A percentile compares a stretch with the other conserved stretches of the same genome.
These are phyloP conservation scores for Austrofundulus limnaeus DNA, from an alignment of 2,113 vertebrate species.

Conservation along the genomic window DNA sequence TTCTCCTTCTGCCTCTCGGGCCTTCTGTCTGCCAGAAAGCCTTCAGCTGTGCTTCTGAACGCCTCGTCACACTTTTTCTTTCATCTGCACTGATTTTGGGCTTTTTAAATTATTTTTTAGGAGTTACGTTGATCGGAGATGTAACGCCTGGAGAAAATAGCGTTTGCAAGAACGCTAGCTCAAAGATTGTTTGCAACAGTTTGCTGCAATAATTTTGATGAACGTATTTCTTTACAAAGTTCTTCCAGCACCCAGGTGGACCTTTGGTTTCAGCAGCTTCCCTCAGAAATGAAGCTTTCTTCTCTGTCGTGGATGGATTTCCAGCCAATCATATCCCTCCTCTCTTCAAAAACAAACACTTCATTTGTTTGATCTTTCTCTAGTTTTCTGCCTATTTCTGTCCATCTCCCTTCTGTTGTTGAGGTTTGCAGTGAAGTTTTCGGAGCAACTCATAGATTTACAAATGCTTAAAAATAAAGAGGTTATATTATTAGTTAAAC, in stretches of 20 bases:
- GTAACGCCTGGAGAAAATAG: neutral
- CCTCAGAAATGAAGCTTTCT: conserved; percentile 39
- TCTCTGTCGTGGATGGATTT: conserved; percentile 20
- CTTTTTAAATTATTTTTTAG: no score
- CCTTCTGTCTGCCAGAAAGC: conserved; percentile 34
- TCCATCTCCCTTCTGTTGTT: conserved; percentile 12
- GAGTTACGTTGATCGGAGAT: conserved; percentile 4
- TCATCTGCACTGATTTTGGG: neutral
- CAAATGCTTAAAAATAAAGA: conserved; percentile 3
- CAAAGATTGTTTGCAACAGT: neutral
- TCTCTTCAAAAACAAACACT: conserved; percentile 31
- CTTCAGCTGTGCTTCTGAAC: neutral
- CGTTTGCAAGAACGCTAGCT: neutral
- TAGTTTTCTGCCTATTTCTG: conserved; percentile 15
- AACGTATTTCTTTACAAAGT: conserved; percentile 23
- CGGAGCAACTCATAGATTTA: no score
- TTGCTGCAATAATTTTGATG: neutral
- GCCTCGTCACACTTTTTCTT: conserved; percentile 16
- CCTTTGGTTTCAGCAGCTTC: conserved; percentile 19
- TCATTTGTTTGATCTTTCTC: conserved; percentile 26
- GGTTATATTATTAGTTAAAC: conserved; percentile 31
- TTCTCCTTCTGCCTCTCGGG: conserved; percentile 38
- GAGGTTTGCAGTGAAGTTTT: conserved; percentile 19
- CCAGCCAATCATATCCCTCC: conserved; percentile 17
- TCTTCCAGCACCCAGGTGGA: conserved; percentile 49